Conservation (phyloP, 1,140 invertebrate species). For the Apis mellifera region DNA sequence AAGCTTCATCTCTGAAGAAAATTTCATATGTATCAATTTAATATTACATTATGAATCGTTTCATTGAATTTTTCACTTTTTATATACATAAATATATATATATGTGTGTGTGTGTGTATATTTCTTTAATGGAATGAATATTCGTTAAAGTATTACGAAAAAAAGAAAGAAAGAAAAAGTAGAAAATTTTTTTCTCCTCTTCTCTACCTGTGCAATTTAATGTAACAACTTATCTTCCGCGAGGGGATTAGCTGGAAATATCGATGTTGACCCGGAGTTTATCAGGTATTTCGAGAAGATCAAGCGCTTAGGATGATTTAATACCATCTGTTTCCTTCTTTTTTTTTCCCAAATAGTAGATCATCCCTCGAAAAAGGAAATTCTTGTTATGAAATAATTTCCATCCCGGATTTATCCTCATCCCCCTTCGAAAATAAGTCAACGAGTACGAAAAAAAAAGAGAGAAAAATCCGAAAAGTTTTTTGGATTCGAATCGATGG, state of each 20-base stretch:
- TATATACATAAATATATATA: background rate
- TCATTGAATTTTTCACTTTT: background rate
- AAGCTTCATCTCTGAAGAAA: too few relatives aligned
- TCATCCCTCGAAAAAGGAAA: background rate
- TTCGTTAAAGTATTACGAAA: too few relatives aligned
- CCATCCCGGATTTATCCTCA: background rate
- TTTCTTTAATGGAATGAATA: too few relatives aligned
- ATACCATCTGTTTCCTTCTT: background rate
- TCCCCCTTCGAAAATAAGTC: too few relatives aligned
- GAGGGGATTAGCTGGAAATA: constrained; percentile 17
- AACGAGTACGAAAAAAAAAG: background rate
- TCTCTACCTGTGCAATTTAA: background rate
- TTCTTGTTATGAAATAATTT: background rate
- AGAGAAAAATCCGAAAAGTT: too few relatives aligned
- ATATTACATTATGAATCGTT: too few relatives aligned
- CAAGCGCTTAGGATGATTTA: background rate
- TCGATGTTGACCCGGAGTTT: constrained; percentile 2
- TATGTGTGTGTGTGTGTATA: too few relatives aligned
- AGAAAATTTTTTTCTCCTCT: background rate
- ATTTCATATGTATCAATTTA: background rate
- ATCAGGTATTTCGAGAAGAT: constrained; percentile 1
- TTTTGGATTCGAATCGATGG: background rate
- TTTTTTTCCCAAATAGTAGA: background rate
- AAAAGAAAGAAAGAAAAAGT: too few relatives aligned
- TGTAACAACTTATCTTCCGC: background rate